Evolutionary conservation across 2,113 vertebrate genomes (phyloP).

Genomic region (Acrocephalus kingi): DNA sequence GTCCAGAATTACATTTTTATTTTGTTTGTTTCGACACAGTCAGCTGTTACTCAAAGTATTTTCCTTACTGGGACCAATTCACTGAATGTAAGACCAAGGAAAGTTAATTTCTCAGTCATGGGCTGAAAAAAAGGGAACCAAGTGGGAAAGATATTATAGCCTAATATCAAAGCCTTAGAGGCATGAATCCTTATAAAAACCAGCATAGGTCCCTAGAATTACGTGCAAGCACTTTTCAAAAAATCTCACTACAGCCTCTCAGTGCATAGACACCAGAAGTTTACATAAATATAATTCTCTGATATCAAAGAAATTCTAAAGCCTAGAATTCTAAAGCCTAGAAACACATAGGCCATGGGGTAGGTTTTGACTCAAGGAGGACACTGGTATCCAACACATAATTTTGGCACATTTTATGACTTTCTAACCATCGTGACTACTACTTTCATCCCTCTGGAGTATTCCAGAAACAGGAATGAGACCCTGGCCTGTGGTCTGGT

Average conservation of each 20-base stretch:
- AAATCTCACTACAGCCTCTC: background rate
- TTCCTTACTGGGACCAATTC: background rate
- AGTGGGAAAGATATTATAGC: background rate
- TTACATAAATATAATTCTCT: background rate
- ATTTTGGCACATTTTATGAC: background rate
- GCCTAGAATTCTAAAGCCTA: background rate
- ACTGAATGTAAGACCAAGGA: background rate
- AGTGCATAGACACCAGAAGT: background rate
- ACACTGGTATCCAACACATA: fast-evolving
- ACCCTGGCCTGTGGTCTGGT: fast-evolving
- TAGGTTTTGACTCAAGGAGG: background rate
- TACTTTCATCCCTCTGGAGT: background rate
- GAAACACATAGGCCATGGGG: background rate
- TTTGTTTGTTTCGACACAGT: background rate
- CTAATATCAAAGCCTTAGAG: background rate
- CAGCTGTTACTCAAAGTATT: background rate
- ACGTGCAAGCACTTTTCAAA: background rate
- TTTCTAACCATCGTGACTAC: background rate
- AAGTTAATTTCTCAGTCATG: background rate
- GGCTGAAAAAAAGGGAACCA: background rate
- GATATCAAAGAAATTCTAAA: background rate
- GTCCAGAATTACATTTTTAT: background rate
- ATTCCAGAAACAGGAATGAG: background rate
- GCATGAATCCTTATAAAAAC: background rate
- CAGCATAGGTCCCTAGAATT: background rate